Base-by-base conservation (phyloP, 30 jellyfish, hydroid and myxozoan genomes). In the Catostylus mosaicus region DNA sequence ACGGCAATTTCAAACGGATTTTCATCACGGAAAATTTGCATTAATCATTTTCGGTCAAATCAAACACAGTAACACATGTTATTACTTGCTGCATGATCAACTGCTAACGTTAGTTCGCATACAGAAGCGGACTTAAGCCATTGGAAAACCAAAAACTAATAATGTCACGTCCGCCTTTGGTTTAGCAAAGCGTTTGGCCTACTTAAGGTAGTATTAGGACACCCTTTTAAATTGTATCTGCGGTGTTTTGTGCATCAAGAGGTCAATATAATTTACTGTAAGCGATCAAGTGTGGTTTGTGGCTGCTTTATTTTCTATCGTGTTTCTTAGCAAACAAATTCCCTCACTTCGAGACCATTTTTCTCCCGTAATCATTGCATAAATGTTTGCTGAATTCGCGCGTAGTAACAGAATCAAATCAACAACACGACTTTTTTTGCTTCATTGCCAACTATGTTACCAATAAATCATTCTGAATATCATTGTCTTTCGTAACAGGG, bases 181-280 rank as follows among this genome's bases (percentile, higher is more conserved):
- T 59, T 59, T 59, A 59, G 38, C 71, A 59, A 59, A 59, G 38
- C 37, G 71, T 59, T 59, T 59, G 71, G 40, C 38, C 71, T 59
- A 59, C 71, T 59, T 27, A 59, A 59, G n/a, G 71, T 59, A 1
- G 71, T 18, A 59, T 59, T 59, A 59, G 19, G 38, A 24, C 71
- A 59, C 71, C 71, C 71, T 59, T 23, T 59, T 59, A 22, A 50
- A 20, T 59, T 59, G 71, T 59, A 23, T 23, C 38, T 59, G 71
- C 71, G 71, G 71, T 59, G 40, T 16, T 59, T 8, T 59, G 3
- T 59, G 71, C 26, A 27, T 59, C 38, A 59, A 59, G 19, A 59
- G 71, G 71, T 59, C 71, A 59, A n/a, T 27, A 59, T 59, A 59
- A 59, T 59, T 59, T 59, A 59, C 71, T 19, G 71, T 59, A 59